Evolutionary conservation across 2,888 invertebrate genomes (phyloP).

Genomic region (Bhutanitis thaidina): DNA sequence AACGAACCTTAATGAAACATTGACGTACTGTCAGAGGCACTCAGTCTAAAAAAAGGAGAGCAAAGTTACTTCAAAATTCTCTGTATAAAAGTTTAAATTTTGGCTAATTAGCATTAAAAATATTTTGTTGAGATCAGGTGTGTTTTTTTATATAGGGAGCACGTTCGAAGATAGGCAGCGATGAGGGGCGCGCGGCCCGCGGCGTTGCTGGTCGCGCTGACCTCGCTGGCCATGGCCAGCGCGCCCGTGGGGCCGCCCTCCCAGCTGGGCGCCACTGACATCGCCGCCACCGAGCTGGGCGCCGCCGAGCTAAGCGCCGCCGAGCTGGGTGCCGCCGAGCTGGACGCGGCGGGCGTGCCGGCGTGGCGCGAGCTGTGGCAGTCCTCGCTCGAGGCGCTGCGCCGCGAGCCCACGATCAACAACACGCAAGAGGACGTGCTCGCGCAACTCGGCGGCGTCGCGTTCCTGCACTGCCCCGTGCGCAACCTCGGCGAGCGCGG

Average conservation of each 20-base stretch:
- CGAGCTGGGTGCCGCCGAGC: constrained; percentile 37
- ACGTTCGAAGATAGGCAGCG: constrained; percentile 12
- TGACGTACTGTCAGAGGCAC: no score
- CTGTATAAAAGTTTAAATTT: no score
- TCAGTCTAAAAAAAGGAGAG: no score
- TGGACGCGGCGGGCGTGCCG: constrained; percentile 52
- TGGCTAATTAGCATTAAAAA: no score
- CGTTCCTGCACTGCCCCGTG: constrained; percentile 90
- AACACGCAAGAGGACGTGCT: constrained; percentile 88
- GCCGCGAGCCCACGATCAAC: constrained; percentile 80
- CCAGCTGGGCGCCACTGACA: constrained; percentile 19
- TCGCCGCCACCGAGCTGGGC: constrained; percentile 23
- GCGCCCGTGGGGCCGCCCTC: constrained; percentile 23
- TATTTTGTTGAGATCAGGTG: no score
- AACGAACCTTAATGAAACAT: no score
- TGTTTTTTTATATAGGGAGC: not conserved
- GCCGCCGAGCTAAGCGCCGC: constrained; percentile 29
- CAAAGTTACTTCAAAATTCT: no score
- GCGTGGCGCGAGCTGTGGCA: constrained; percentile 84
- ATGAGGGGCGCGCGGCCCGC: constrained; percentile 26
- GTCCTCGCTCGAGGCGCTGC: constrained; percentile 66
- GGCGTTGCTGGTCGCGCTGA: constrained; percentile 26
- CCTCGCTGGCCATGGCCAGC: constrained; percentile 23
- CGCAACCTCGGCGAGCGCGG: constrained; percentile 87
- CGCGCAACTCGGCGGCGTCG: constrained; percentile 87